Conservation (phyloP, 2,797 vertebrate species). For the Silurus aristotelis region DNA sequence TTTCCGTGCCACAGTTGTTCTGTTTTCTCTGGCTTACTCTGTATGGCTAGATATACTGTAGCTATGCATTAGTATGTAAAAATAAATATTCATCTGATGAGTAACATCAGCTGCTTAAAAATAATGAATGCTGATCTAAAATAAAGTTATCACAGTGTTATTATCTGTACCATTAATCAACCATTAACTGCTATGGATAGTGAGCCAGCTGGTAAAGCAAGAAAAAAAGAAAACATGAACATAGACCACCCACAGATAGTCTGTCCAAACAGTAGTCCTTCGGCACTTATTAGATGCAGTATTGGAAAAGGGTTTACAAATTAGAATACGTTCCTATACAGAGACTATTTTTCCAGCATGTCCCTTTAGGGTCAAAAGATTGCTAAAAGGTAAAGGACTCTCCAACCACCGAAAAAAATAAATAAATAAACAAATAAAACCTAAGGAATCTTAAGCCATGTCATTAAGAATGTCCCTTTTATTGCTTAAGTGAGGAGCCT, state of each 20-base stretch:
- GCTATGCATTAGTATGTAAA: neutral
- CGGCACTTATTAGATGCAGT: neutral
- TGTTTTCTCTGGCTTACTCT: neutral
- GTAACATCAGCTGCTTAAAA: neutral
- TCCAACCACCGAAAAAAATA: no score
- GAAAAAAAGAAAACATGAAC: neutral
- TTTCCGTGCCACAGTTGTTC: neutral
- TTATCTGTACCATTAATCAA: constrained; percentile 21
- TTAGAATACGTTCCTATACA: neutral
- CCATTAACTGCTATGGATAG: constrained; percentile 1
- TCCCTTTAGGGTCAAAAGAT: neutral
- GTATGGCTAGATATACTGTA: neutral
- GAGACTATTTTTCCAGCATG: neutral
- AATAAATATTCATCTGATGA: neutral
- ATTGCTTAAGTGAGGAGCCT: no score
- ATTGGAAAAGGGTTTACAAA: neutral
- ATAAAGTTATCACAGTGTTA: neutral
- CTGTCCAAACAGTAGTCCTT: neutral
- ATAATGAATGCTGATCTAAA: constrained; percentile 9
- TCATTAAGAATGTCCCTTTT: no score
- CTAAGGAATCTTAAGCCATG: no score
- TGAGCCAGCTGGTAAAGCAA: constrained; percentile 10
- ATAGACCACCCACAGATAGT: constrained; percentile 9
- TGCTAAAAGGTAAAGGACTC: neutral
- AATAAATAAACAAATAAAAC: no score